phyloP scores from a whole-genome alignment of 2,113 vertebrate species.

The Sisor rabdophorus region DNA sequence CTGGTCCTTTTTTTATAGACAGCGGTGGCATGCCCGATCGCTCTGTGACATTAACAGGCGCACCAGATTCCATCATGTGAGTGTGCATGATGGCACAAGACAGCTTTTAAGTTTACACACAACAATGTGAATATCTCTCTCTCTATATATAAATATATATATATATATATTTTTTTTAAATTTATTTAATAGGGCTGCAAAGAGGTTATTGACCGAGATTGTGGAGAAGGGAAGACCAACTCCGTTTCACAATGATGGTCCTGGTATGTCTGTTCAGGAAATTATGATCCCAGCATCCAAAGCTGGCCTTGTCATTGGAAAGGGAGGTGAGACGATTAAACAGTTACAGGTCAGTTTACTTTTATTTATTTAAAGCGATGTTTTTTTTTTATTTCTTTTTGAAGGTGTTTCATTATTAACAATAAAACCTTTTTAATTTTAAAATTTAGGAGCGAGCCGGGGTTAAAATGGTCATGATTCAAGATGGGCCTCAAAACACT shows the following conservation, averaged over 20 bases:
- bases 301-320: slow-evolving; percentile 95
- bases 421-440: background rate
- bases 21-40: slow-evolving; percentile 95
- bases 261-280: slow-evolving; percentile 94
- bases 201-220: slow-evolving; percentile 89
- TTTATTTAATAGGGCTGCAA: slow-evolving; percentile 75
- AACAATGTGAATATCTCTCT: background rate
- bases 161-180: background rate
- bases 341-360: slow-evolving; percentile 81
- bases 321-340: slow-evolving; percentile 97
- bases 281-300: slow-evolving; percentile 96
- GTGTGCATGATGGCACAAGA: slow-evolving; percentile 51
- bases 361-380: background rate
- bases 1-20: slow-evolving; percentile 78
- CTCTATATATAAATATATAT: too few relatives aligned
- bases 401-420: too few relatives aligned
- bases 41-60: slow-evolving; percentile 91
- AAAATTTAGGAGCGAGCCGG: slow-evolving; percentile 84
- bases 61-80: slow-evolving; percentile 91
- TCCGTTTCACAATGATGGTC: slow-evolving; percentile 91
- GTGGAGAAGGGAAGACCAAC: slow-evolving; percentile 94
- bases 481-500: slow-evolving; percentile 96
- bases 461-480: slow-evolving; percentile 99
- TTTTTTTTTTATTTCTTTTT: background rate
- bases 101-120: background rate